Percentiles rank a stretch among this genome's conserved stretches.
Evolutionary conservation across 2,888 invertebrate species (phyloP).

Genomic region (Deroplatys truncata): DNA sequence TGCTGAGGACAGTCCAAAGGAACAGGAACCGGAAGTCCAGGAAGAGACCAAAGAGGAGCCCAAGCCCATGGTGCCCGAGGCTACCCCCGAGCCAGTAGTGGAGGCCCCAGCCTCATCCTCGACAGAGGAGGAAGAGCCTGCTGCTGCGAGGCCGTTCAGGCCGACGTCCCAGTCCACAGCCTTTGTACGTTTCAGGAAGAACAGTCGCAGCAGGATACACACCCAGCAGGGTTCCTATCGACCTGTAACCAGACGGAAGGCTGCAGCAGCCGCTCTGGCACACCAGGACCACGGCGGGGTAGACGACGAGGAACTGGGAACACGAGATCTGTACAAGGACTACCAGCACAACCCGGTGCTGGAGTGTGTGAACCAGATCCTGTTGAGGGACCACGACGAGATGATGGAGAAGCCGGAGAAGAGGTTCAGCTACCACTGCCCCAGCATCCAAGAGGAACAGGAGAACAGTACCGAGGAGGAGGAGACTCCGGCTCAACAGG

Average conservation of each 20-base stretch:
- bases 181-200: conserved; percentile 21
- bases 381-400: conserved; percentile 58
- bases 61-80: background rate
- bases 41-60: background rate
- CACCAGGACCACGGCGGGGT: conserved; percentile 43
- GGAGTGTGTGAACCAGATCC: conserved; percentile 81
- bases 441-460: conserved; percentile 32
- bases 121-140: background rate
- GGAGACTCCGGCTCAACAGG: conserved; percentile 30
- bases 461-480: conserved; percentile 24
- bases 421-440: conserved; percentile 8
- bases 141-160: background rate
- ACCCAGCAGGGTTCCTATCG: conserved; percentile 34
- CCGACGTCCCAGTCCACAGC: conserved; percentile 9
- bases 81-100: background rate
- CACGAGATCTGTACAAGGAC: conserved; percentile 32
- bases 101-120: background rate
- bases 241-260: conserved; percentile 50
- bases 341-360: conserved; percentile 79
- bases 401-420: conserved; percentile 46
- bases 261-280: conserved; percentile 38
- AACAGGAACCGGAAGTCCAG: background rate
- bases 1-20: background rate
- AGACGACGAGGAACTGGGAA: conserved; percentile 45
- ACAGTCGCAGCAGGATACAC: background rate